Percentiles rank a stretch among this genome's conserved stretches.
These are phyloP conservation scores for Monarcha castaneiventris DNA, from an alignment of 2,113 vertebrate genomes.

Conservation along the genomic window DNA sequence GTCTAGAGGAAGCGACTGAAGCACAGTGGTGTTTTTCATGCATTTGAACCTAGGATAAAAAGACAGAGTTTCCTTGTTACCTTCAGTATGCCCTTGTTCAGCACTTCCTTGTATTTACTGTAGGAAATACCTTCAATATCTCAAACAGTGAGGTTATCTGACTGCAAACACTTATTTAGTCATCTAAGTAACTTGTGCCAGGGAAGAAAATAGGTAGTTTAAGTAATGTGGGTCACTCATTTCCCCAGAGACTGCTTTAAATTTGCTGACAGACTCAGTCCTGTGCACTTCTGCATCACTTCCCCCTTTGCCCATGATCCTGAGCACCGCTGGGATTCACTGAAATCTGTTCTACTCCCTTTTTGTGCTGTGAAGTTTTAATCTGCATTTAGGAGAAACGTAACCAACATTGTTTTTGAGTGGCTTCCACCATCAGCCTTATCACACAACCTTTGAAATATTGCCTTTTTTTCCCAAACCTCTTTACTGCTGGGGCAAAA, in stretches of 20 bases:
- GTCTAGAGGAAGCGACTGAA: not conserved
- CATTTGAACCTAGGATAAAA: conserved; percentile 35
- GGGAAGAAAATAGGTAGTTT: not conserved
- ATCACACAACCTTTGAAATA: not conserved
- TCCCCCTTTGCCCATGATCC: not conserved
- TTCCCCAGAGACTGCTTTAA: not conserved
- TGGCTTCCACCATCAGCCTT: not conserved
- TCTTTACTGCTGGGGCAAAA: not conserved
- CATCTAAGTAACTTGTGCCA: conserved; percentile 26
- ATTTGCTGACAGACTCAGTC: not conserved
- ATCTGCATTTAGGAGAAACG: not conserved
- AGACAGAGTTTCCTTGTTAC: conserved; percentile 26
- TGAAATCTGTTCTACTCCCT: not conserved
- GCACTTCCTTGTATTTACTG: conserved; percentile 40
- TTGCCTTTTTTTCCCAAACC: not conserved
- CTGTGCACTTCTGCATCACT: not conserved
- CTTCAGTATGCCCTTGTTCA: conserved; percentile 31
- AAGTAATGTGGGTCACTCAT: not conserved
- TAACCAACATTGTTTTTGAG: not conserved
- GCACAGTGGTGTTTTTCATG: not conserved
- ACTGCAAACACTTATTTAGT: conserved; percentile 54
- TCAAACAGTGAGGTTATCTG: conserved; percentile 54
- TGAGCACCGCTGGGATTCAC: not conserved
- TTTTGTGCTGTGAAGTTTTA: not conserved
- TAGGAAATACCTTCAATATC: conserved; percentile 56